Evolutionary conservation across 2,888 invertebrate species (phyloP).

Genomic region (Morinoia aosen): DNA sequence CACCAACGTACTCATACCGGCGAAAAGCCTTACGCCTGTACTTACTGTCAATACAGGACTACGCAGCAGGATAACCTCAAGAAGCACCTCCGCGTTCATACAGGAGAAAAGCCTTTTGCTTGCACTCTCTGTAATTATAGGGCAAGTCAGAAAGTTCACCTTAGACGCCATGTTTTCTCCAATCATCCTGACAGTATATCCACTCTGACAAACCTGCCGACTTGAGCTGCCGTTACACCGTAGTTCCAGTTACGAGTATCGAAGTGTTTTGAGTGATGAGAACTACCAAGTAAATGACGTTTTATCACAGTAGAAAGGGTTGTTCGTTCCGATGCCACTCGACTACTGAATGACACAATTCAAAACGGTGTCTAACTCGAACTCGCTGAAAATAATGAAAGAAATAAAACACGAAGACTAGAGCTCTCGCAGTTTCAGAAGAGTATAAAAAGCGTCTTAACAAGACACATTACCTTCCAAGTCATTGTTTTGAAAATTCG

Average conservation of each 20-base stretch:
- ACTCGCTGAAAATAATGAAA: neutral
- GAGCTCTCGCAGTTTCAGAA: too few species aligned
- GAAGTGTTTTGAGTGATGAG: neutral
- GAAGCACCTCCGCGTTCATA: constrained; percentile 63
- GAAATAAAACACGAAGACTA: too few species aligned
- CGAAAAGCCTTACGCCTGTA: constrained; percentile 65
- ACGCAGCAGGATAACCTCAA: constrained; percentile 63
- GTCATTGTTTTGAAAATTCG: too few species aligned
- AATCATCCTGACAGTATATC: constrained; percentile 38
- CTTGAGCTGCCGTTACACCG: neutral
- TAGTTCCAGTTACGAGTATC: neutral
- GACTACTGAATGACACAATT: neutral
- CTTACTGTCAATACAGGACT: constrained; percentile 61
- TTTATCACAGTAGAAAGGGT: neutral
- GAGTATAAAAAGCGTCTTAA: too few species aligned
- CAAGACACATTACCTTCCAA: too few species aligned
- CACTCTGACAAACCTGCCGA: neutral
- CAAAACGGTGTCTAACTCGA: too few species aligned
- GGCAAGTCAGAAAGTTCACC: constrained; percentile 61
- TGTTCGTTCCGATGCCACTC: neutral
- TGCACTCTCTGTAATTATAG: constrained; percentile 61
- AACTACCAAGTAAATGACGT: neutral
- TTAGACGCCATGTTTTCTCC: constrained; percentile 60
- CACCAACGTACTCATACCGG: constrained; percentile 66
- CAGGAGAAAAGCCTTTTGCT: constrained; percentile 63